Base-by-base conservation (phyloP, 92 coral and sea anemone genomes). In the Porites evermanni region DNA sequence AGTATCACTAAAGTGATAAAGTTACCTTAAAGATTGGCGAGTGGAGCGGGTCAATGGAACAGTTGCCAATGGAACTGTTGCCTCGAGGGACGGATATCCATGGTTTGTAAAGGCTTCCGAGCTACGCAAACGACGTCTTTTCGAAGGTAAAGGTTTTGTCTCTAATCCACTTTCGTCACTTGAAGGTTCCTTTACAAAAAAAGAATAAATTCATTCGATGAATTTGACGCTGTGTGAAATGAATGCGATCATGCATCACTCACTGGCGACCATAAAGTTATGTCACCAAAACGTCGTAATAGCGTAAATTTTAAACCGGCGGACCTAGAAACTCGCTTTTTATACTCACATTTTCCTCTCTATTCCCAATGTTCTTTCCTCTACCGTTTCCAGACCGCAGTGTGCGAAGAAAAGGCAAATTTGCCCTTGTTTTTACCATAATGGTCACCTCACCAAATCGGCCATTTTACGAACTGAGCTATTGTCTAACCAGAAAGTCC, bases 161-260 rank as follows among this genome's bases (percentile, higher is more conserved):
- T 81, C 88, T 56, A 61, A 54, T 21, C 93, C 96, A 73, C 96
- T 93, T 79, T 91, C 95, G 54, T 95, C 98, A 72, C 94, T 91
- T 8, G 91, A 90, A 8, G 93, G 83, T 51, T 83, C 98, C 98
- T 95, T 75, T 14, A 20, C 70, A 59, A 2, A 50, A 78, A 50
- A 24, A 23, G 38, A 7, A 51, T 13, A 52, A 73, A 51, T 17
- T 47, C 19, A 60, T 8, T 65, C 63, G 38, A 61, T 60, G 13
- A 74, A 61, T 82, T 59, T 32, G 56, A 18, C 13, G n/a, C 12
- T 14, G 14, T 6, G 53, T 19, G 29, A 3, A 5, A 1, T 38
- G 6, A n/a, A 23, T 47, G 56, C 11, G 53, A 50, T 2, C 26
- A 12, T 70, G 75, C 32, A 67, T 19, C 2, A 12, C 24, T 7